Percentiles rank a stretch among this genome's conserved stretches.
Conservation (phyloP, 2,113 vertebrate genomes). For the Amia ocellicauda region DNA sequence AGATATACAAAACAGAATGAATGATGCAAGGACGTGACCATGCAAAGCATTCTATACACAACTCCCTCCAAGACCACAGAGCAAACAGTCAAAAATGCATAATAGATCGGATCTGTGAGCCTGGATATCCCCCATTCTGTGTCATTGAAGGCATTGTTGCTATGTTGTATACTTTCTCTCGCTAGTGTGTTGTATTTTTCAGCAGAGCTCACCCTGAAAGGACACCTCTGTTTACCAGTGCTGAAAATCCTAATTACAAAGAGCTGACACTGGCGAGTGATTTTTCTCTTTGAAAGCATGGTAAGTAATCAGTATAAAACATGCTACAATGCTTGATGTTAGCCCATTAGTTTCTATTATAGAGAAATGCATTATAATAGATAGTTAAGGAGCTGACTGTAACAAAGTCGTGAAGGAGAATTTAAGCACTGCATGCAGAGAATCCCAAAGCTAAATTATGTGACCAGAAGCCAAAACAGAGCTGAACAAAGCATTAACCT, state of each 20-base stretch:
- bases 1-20: too few species aligned
- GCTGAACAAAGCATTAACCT: too few species aligned
- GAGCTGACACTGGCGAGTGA: slow-evolving; percentile 65
- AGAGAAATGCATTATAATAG: slow-evolving; percentile 38
- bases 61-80: slow-evolving; percentile 10
- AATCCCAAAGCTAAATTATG: background rate
- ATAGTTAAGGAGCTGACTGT: slow-evolving; percentile 46
- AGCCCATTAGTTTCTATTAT: slow-evolving; percentile 36
- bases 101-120: slow-evolving; percentile 44
- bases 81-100: slow-evolving; percentile 27
- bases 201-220: slow-evolving; percentile 51
- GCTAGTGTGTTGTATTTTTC: slow-evolving; percentile 32
- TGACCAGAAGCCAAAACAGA: too few species aligned
- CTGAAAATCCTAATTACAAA: slow-evolving; percentile 62
- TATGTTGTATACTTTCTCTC: slow-evolving; percentile 39
- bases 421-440: background rate
- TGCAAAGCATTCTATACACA: slow-evolving; percentile 45
- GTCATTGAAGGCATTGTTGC: slow-evolving; percentile 45
- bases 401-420: slow-evolving; percentile 42
- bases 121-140: slow-evolving; percentile 38
- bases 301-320: slow-evolving; percentile 47
- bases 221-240: slow-evolving; percentile 31
- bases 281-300: slow-evolving; percentile 50
- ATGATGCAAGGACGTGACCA: slow-evolving; percentile 13
- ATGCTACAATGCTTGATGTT: slow-evolving; percentile 51